Base-by-base conservation (phyloP, 2,888 invertebrate genomes). In the Hydrotaea cyrtoneurina region DNA sequence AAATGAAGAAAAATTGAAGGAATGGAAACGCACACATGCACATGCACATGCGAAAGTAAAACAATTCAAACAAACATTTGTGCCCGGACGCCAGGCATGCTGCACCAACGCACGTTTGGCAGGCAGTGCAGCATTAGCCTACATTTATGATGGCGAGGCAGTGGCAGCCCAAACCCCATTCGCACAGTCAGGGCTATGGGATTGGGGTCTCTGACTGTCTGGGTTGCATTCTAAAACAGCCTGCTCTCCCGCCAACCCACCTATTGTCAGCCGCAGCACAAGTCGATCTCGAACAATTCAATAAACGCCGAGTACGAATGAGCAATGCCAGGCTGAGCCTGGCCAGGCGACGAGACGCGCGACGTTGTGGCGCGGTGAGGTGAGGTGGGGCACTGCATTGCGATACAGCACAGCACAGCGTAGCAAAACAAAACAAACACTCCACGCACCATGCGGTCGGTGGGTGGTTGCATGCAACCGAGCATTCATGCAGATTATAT, bases 401-500 rank as follows among this genome's bases (percentile, higher is more conserved):
- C 50, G 50, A 43, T 43, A n/a, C n/a, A n/a, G 31, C 31, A 31
- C 31, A 31, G 31, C 7, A 31, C 31, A 31, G 50, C 39, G 10
- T 3, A 10, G 39, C 39, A 39, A 39, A 50, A 2, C 13, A 50
- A 43, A 43, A 43, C 43, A 50, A 31, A 50, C 50, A 50, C 43
- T 43, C 69, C 43, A 69, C 69, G 69, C 69, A 69, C 39, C 46
- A 39, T 69, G 69, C 43, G 69, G 69, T 46, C 69, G 23, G n/a
- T 19, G 8, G 21, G 19, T 21, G 23, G 69, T 23, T 69, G 46
- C 77, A 82, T 80, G 76, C 85, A 85, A 71, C 85, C 82, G 79
- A 80, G 77, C 77, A 71, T 74, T 79, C 62, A 77, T 62, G 80
- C 79, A 82, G 85, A 85, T 82, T 85, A 82, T 69, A 10, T 78